phyloP scores from a whole-genome alignment of 2,113 vertebrate genomes.

The Phasianus colchicus region DNA sequence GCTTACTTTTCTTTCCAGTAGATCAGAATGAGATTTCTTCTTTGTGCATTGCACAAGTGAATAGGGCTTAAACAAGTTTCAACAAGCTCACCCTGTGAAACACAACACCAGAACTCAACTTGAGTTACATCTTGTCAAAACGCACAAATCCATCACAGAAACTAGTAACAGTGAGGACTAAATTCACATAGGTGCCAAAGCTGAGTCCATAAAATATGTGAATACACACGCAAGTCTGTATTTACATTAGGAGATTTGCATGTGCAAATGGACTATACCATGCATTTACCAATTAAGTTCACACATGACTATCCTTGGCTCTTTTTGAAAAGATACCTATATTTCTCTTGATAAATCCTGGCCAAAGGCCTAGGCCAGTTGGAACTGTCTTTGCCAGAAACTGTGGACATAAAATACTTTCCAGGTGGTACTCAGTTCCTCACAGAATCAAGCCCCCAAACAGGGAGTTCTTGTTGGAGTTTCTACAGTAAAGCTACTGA shows the following conservation, averaged over 20 bases:
- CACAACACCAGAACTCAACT: neutral
- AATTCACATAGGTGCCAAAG: neutral
- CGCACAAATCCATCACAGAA: neutral
- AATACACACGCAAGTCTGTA: neutral
- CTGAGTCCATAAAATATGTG: neutral
- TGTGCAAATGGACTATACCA: slow-evolving; percentile 2
- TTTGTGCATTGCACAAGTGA: neutral
- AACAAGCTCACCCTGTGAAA: fast-evolving
- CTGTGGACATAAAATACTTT: slow-evolving; percentile 30
- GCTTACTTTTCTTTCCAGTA: neutral
- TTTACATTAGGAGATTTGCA: slow-evolving; percentile 36
- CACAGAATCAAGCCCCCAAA: neutral
- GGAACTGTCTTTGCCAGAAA: slow-evolving; percentile 4
- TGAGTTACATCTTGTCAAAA: neutral
- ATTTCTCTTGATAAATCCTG: slow-evolving; percentile 51
- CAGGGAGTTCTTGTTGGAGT: slow-evolving; percentile 60
- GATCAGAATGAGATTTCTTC: neutral
- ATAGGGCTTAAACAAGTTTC: neutral
- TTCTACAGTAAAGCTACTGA: slow-evolving; percentile 62
- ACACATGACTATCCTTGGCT: slow-evolving; percentile 1
- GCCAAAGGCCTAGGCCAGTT: slow-evolving; percentile 18
- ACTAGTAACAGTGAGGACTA: neutral
- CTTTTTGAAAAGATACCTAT: slow-evolving; percentile 32
- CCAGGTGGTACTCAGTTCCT: slow-evolving; percentile 32
- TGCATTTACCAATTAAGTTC: neutral